Percentiles rank a stretch among this genome's conserved stretches.
phyloP scores from a whole-genome alignment of 2,888 invertebrate species.

The Choristoneura rosaceana region DNA sequence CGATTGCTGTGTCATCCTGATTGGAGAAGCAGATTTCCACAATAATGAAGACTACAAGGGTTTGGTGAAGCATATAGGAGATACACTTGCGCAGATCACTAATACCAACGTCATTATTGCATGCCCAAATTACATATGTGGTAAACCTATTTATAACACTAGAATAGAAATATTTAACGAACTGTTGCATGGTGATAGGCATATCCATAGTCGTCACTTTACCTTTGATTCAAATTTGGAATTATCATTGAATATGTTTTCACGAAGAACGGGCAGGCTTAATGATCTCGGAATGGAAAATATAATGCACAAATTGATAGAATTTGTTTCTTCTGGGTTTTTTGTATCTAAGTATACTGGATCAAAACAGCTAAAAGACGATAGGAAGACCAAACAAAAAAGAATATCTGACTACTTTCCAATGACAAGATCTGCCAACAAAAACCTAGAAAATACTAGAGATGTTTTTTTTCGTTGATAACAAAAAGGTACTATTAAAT shows the following conservation, averaged over 20 bases:
- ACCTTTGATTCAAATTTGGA: no score
- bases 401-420: not conserved
- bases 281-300: no score
- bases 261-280: no score
- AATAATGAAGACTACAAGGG: not conserved
- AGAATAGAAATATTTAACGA: conserved; percentile 6
- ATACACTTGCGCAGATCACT: not conserved
- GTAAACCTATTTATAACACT: conserved; percentile 8
- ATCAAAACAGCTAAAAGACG: no score
- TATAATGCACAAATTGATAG: no score
- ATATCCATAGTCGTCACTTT: not conserved
- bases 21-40: conserved; percentile 1
- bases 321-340: no score
- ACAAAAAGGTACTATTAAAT: not conserved
- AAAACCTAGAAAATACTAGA: not conserved
- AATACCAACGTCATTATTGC: conserved; percentile 8
- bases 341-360: no score
- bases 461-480: not conserved
- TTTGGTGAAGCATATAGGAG: not conserved
- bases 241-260: no score
- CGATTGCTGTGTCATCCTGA: not conserved
- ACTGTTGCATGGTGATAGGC: not conserved
- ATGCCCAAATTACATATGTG: conserved; percentile 7
- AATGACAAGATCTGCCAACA: not conserved
- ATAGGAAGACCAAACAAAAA: not conserved